A percentile compares a stretch with the other conserved stretches of the same genome.
Evolutionary conservation across 2,797 vertebrate species (phyloP).

Genomic region (Chelmon rostratus): DNA sequence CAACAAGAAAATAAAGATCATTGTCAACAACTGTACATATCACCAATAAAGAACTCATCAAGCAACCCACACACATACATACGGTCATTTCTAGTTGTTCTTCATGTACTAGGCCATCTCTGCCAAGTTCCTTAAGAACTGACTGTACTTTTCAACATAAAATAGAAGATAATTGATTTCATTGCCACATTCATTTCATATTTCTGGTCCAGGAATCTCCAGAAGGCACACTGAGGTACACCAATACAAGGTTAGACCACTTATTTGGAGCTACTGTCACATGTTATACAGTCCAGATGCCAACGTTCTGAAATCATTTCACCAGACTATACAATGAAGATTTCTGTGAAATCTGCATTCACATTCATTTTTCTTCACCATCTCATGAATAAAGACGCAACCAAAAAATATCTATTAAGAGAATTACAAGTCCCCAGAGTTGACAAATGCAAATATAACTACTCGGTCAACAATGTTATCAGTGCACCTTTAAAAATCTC

Average conservation of each 20-base stretch:
- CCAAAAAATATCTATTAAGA: background rate
- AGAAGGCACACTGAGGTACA: background rate
- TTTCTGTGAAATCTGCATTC: conserved; percentile 14
- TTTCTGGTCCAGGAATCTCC: conserved; percentile 1
- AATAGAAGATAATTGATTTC: conserved; percentile 22
- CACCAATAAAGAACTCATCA: conserved; percentile 15
- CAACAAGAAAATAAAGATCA: conserved; percentile 10
- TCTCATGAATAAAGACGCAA: background rate
- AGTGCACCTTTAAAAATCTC: conserved; percentile 36
- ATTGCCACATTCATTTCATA: conserved; percentile 38
- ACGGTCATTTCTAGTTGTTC: background rate
- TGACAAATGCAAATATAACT: conserved; percentile 12
- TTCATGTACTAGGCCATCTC: conserved; percentile 2
- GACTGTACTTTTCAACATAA: conserved; percentile 50
- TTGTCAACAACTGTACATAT: conserved; percentile 21
- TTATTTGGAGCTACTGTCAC: background rate
- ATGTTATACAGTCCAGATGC: background rate
- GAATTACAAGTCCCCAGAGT: background rate
- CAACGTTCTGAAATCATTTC: background rate
- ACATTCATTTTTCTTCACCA: conserved; percentile 14
- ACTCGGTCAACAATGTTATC: conserved; percentile 28
- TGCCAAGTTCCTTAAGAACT: background rate
- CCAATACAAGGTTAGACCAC: conserved; percentile 2
- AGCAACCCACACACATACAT: background rate
- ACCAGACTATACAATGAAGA: background rate